These are phyloP conservation scores for Erpornis zantholeuca DNA, from an alignment of 2,113 vertebrate genomes.

Conservation along the genomic window DNA sequence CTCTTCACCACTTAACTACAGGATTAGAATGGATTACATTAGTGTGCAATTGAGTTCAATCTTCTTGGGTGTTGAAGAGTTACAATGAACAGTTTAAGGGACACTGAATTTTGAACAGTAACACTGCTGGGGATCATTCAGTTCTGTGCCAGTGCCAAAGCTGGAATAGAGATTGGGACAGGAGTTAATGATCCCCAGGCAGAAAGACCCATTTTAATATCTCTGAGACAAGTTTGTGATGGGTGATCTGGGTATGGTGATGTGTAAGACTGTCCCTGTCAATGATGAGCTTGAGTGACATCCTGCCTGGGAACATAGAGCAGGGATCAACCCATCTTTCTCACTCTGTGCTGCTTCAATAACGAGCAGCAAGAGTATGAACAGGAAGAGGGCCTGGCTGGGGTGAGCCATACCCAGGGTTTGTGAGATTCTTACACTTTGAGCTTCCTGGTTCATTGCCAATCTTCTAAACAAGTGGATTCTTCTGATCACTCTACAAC, in stretches of 20 bases:
- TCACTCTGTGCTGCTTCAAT: background rate
- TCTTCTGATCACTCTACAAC: background rate
- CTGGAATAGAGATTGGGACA: background rate
- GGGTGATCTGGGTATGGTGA: background rate
- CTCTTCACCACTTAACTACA: background rate
- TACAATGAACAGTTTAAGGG: background rate
- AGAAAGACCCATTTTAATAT: background rate
- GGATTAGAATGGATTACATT: background rate
- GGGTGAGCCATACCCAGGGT: background rate
- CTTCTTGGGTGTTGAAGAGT: background rate
- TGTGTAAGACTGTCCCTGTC: rapidly evolving
- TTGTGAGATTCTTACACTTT: background rate
- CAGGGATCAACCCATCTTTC: too few species aligned
- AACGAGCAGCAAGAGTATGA: background rate
- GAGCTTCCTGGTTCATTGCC: background rate
- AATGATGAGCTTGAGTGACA: background rate
- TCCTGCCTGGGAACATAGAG: background rate
- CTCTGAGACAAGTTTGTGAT: background rate
- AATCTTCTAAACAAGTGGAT: background rate
- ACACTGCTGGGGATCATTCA: background rate
- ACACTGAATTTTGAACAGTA: background rate
- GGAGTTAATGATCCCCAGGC: background rate
- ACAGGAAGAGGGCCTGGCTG: background rate
- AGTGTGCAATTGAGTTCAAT: background rate
- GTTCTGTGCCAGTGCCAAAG: background rate